Conservation (phyloP, 2,888 invertebrate genomes). For the Temnothorax ravouxi region DNA sequence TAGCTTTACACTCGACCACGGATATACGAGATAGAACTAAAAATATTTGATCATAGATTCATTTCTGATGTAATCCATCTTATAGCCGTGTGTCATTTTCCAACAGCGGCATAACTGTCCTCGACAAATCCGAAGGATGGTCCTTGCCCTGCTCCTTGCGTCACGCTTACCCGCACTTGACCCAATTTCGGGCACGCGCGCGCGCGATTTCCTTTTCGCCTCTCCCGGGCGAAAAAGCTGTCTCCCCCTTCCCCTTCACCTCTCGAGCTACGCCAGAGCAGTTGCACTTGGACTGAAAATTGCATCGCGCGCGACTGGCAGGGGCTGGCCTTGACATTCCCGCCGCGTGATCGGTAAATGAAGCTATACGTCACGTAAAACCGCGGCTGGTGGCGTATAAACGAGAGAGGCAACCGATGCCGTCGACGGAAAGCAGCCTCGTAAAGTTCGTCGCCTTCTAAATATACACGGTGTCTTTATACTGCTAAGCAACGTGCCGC, state of each 20-base stretch:
- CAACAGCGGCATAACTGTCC: neutral
- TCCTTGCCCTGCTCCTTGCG: conserved; percentile 40
- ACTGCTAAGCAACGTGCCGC: conserved; percentile 3
- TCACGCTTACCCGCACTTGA: conserved; percentile 57
- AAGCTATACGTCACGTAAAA: conserved; percentile 65
- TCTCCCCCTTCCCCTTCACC: neutral
- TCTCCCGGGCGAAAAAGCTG: conserved; percentile 55
- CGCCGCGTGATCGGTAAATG: conserved; percentile 71
- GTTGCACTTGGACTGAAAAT: conserved; percentile 70
- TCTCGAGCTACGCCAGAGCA: conserved; percentile 22
- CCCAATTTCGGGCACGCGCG: conserved; percentile 55
- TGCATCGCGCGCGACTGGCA: conserved; percentile 62
- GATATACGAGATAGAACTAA: neutral
- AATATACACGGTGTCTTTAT: conserved; percentile 4
- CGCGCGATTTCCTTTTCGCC: conserved; percentile 27
- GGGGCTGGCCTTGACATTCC: conserved; percentile 74
- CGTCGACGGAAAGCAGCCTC: neutral
- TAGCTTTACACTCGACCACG: neutral
- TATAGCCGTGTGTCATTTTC: neutral
- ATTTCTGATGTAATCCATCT: neutral
- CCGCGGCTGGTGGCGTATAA: neutral
- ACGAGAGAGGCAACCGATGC: conserved; percentile 8
- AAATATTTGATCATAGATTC: neutral
- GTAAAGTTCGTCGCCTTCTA: conserved; percentile 33
- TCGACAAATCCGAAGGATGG: neutral